phyloP scores from a whole-genome alignment of 1,140 invertebrate genomes.

The Pachypsylla venusta region DNA sequence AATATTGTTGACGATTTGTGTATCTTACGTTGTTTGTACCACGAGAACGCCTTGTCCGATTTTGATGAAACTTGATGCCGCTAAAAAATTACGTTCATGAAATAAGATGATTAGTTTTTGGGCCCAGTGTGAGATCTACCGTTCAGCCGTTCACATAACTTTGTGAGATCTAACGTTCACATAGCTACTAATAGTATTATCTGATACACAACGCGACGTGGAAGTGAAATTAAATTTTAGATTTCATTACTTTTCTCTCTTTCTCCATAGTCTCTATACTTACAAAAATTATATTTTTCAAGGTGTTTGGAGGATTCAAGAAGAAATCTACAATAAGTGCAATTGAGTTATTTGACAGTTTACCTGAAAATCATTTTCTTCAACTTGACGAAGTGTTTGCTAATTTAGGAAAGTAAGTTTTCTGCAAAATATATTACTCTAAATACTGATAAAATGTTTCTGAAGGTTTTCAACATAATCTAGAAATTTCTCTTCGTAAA shows the following conservation, averaged over 20 bases:
- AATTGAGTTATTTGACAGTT: background rate
- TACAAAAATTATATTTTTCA: background rate
- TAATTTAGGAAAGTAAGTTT: conserved; percentile 3
- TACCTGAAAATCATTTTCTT: background rate
- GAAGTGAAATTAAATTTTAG: background rate
- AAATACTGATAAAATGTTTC: background rate
- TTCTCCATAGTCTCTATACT: background rate
- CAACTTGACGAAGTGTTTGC: background rate
- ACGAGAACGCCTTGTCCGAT: too few species aligned
- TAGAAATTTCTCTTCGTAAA: background rate
- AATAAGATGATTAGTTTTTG: too few species aligned
- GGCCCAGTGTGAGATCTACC: too few species aligned
- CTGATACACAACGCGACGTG: background rate
- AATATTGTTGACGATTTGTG: too few species aligned
- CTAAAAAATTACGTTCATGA: too few species aligned
- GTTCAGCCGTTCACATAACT: too few species aligned
- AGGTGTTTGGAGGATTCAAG: background rate
- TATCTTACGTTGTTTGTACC: too few species aligned
- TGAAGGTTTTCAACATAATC: background rate
- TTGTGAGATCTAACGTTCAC: too few species aligned
- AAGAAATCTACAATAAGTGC: background rate
- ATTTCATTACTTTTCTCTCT: background rate
- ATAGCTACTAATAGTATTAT: background rate
- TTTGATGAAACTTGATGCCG: too few species aligned
- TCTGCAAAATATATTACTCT: background rate